phyloP scores from a whole-genome alignment of 2,113 vertebrate species.

The Fregata magnificens region DNA sequence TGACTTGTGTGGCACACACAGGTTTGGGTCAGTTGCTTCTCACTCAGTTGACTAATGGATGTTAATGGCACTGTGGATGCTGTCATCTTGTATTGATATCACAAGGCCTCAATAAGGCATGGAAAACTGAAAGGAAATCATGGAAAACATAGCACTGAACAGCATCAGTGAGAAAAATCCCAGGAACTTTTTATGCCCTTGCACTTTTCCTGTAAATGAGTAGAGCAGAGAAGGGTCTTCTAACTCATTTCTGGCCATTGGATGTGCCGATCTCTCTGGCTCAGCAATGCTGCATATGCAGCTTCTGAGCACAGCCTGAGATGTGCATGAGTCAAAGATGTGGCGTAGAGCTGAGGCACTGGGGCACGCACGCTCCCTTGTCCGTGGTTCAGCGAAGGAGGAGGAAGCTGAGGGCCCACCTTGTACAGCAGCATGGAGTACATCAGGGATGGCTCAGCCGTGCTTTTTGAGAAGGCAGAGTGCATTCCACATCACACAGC shows the following conservation, averaged over 20 bases:
- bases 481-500: too few relatives aligned
- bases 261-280: background rate
- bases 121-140: background rate
- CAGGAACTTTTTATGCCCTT: background rate
- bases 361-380: fast-evolving
- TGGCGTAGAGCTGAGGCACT: background rate
- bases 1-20: background rate
- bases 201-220: background rate
- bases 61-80: background rate
- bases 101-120: background rate
- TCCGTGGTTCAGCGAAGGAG: background rate
- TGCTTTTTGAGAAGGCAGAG: background rate
- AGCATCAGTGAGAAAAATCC: background rate
- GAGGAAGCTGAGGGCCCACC: background rate
- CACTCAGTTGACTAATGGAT: background rate
- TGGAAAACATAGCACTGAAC: background rate
- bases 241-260: background rate
- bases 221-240: background rate
- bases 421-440: background rate
- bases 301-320: background rate
- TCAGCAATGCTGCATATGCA: background rate
- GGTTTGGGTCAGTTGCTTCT: background rate
- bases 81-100: background rate
- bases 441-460: fast-evolving
- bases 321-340: background rate